Base-by-base conservation (phyloP, 2,888 invertebrate genomes). In the Cryptocephalus primarius region DNA sequence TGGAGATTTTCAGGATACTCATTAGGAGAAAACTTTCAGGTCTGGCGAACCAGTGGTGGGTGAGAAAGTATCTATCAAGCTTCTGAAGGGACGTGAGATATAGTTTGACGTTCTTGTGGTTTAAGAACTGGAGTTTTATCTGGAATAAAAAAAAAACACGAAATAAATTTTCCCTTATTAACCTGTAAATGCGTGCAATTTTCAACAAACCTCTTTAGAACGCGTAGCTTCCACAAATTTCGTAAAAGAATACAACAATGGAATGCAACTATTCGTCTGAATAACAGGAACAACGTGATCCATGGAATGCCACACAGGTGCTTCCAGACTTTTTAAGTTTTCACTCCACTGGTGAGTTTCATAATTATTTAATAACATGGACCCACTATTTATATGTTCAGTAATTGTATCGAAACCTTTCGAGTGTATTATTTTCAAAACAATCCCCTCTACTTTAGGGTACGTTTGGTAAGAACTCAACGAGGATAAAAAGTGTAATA, bases 11-110 rank as follows among this genome's bases (percentile, higher is more conserved):
- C 32, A 79, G 60, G 46, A 75, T 64, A 58, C 72, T 74, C 56
- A 74, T 72, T 8, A 79, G 59, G 9, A 83, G 67, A 48, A 74
- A 72, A 8, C 75, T 72, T 68, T 83, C 83, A 56, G 76, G 72
- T 69, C 79, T 78, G 0, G 80, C 78, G 60, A 79, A 79, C 79
- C 79, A 80, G 60, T 78, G 78, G 40, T 71, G 71, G 47, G 70
- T 71, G n/a, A 79, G 65, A 56, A 68, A 70, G 48, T 63, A 67
- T 40, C 57, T 58, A 12, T 56, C 47, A 2, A 56, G 43, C 9
- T 53, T 48, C 50, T 69, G 67, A 11, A 79, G 51, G 44, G 62
- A 64, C 44, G 60, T 63, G 14, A 78, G 60, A 60, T 79, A 80
- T 56, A 58, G 46, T 55, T 57, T 43, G 62, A 66, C 57, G 62